Evolutionary conservation across 2,113 vertebrate species (phyloP), one percentile per base, ranked within the genome.

Genomic region (Mesembrinibis cayennensis): DNA sequence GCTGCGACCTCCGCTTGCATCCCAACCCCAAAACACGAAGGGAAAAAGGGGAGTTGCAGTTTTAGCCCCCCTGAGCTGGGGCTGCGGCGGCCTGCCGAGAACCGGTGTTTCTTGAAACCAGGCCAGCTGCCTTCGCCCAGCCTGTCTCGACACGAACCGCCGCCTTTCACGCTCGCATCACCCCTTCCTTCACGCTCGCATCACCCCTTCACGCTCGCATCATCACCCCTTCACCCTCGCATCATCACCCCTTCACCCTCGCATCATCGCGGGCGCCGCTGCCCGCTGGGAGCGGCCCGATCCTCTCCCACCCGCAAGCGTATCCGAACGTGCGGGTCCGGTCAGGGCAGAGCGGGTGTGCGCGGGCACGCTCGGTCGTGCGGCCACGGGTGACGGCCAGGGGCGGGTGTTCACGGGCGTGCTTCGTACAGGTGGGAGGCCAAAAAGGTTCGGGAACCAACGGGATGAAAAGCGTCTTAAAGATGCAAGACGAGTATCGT

Each of bases 361-460:
- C 53, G 2, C 38, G 0, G 29, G 18, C 45, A 32, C 27, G 2
- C 49, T 50, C 29, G 7, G 56, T 4, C 2, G 8, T 9, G 40
- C 23, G 14, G 11, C 5, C 0, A 5, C 0, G 30, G 44, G 53
- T 23, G 58, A 12, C 3, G 9, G 23, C 30, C 47, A 29, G 36
- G 29, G 32, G 6, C 38, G 58, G 32, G 7, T 63, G 63, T 38
- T 63, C 47, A 27, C 7, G 30, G 59, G 7, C 5, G 21, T 15
- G 45, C 27, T 56, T n/a, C 4, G 8, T 17, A 30, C 44, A 42
- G 53, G 36, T 67, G 62, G 17, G 74, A 83, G 8, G 53, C 49
- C 40, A 32, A 58, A 44, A 73, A 20, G 15, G 19, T 40, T 7
- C 44, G 62, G 70, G 82, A 87, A 78, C 34, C 7, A 59, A 42